A percentile compares a stretch with the other conserved stretches of the same genome.
Conservation (phyloP, 2,888 invertebrate species). For the Aleiodes alternator region DNA sequence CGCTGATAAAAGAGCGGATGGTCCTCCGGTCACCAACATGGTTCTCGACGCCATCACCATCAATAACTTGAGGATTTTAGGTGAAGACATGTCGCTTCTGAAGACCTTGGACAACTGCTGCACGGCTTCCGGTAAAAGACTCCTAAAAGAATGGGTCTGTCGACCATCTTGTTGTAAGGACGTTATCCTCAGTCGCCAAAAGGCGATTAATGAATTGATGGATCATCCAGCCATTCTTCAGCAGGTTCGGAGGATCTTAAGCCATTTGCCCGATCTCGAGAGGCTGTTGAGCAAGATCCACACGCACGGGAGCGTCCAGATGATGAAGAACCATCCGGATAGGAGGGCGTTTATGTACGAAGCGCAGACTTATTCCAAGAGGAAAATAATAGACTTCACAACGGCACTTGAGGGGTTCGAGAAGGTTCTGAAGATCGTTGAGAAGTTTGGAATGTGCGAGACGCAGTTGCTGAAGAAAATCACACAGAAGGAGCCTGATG, state of each 20-base stretch:
- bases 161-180: slow-evolving; percentile 89
- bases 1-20: neutral
- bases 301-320: slow-evolving; percentile 88
- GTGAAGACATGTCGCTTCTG: slow-evolving; percentile 87
- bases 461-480: slow-evolving; percentile 62
- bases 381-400: slow-evolving; percentile 92
- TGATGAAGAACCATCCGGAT: slow-evolving; percentile 91
- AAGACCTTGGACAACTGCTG: slow-evolving; percentile 90
- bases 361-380: slow-evolving; percentile 90
- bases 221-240: slow-evolving; percentile 81
- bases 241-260: slow-evolving; percentile 81
- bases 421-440: slow-evolving; percentile 80
- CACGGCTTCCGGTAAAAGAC: slow-evolving; percentile 94
- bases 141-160: slow-evolving; percentile 95
- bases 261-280: slow-evolving; percentile 94
- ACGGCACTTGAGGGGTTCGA: slow-evolving; percentile 90
- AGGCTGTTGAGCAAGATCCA: slow-evolving; percentile 94
- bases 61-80: slow-evolving; percentile 87
- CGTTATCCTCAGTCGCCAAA: slow-evolving; percentile 87
- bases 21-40: slow-evolving; percentile 69
- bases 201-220: slow-evolving; percentile 87
- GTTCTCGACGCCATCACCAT: slow-evolving; percentile 94
- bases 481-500: slow-evolving; percentile 79
- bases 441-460: slow-evolving; percentile 77
- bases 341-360: slow-evolving; percentile 96